These are phyloP conservation scores for Drusus annulatus DNA, from an alignment of 1,140 invertebrate species.

Conservation along the genomic window DNA sequence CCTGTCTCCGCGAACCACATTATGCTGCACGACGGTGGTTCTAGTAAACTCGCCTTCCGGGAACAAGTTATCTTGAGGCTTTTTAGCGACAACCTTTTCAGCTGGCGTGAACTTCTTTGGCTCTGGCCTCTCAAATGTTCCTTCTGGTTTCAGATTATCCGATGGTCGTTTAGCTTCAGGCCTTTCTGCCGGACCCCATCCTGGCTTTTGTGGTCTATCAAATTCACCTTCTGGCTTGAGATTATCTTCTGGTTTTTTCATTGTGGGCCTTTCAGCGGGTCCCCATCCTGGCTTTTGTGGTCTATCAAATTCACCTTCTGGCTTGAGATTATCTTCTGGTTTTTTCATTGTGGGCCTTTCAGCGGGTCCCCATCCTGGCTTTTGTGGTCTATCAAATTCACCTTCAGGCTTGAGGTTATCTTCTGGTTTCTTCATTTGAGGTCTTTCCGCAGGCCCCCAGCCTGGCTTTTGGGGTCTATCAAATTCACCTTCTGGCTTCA, in stretches of 20 bases:
- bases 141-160: slow-evolving; percentile 76
- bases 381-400: slow-evolving; percentile 67
- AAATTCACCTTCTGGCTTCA: slow-evolving; percentile 75
- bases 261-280: slow-evolving; percentile 63
- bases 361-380: slow-evolving; percentile 59
- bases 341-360: slow-evolving; percentile 62
- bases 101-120: slow-evolving; percentile 65
- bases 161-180: slow-evolving; percentile 61
- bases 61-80: slow-evolving; percentile 72
- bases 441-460: slow-evolving; percentile 64
- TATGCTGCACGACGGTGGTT: slow-evolving; percentile 63
- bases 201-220: slow-evolving; percentile 65
- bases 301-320: slow-evolving; percentile 68
- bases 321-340: slow-evolving; percentile 67
- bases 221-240: slow-evolving; percentile 77
- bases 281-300: slow-evolving; percentile 60
- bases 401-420: slow-evolving; percentile 75
- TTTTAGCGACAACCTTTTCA: slow-evolving; percentile 62
- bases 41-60: slow-evolving; percentile 76
- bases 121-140: slow-evolving; percentile 67
- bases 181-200: slow-evolving; percentile 68
- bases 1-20: slow-evolving; percentile 73
- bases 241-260: slow-evolving; percentile 64
- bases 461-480: no score
- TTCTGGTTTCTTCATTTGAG: slow-evolving; percentile 64